Evolutionary conservation across 2,888 invertebrate genomes (phyloP), one percentile per base, ranked within the genome.

Genomic region (Anthophora plumipes): DNA sequence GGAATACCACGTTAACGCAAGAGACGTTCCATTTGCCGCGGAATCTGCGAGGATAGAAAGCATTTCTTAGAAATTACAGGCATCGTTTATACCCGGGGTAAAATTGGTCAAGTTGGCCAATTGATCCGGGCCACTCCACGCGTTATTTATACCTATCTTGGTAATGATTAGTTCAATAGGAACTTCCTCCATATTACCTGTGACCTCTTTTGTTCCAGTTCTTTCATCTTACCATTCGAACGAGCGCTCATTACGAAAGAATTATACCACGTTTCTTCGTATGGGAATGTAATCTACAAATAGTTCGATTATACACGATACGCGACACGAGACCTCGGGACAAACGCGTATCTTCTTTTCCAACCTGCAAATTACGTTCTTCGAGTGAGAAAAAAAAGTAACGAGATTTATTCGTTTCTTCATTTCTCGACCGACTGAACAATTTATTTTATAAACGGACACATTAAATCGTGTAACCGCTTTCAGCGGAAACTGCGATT

Each of bases 161-260:
- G 48, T 85, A 83, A 87, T 87, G 85, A 88, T 88, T 77, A 84
- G 88, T 87, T 88, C 84, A 88, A 88, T 87, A 82, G 86, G 88
- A 48, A 88, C 88, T 88, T 88, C 88, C 88, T 87, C 83, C 61
- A 67, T 82, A 87, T 80, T 87, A 85, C 86, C 87, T 86, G 87
- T 68, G 87, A 86, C 87, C 87, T 87, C 84, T 87, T 88, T 87
- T 83, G 84, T 85, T 82, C 81, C 84, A 83, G 79, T 84, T 85
- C 85, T 80, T 74, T 60, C 76, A 52, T 80, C 80, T 84, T 68
- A 70, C 85, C 59, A 81, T 85, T 74, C 66, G 81, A 70, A 83
- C 74, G 68, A 67, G n/a, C 55, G 48, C 54, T 72, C 73, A 71
- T 86, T 86, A 74, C 70, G 59, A 75, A 76, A 75, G 50, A 3